Evolutionary conservation across 1,140 invertebrate species (phyloP).

Genomic region (Sinonovacula constricta): DNA sequence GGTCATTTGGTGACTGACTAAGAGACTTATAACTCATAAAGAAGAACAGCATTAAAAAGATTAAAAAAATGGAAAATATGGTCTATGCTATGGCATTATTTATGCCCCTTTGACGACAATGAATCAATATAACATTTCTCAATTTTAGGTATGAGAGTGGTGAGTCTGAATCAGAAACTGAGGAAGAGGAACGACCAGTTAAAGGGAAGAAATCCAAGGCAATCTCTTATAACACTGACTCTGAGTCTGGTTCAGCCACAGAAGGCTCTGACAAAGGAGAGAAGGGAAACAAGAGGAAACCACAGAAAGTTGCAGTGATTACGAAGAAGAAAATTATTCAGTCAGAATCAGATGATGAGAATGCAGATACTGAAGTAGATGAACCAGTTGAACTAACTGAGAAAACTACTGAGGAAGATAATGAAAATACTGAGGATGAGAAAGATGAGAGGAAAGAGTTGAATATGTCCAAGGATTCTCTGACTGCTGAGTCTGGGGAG

Average conservation of each 20-base stretch:
- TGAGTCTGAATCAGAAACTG: too few species aligned
- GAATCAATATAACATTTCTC: too few species aligned
- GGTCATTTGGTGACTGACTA: too few species aligned
- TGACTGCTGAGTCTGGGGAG: neutral
- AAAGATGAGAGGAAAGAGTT: conserved; percentile 3
- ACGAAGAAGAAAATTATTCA: conserved; percentile 57
- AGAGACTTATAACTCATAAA: too few species aligned
- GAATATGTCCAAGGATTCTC: neutral
- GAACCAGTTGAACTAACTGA: conserved; percentile 17
- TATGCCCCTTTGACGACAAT: too few species aligned
- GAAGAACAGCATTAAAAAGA: too few species aligned
- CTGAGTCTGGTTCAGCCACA: conserved; percentile 38
- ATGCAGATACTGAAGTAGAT: conserved; percentile 12
- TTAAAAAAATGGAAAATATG: too few species aligned
- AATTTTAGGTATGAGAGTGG: too few species aligned
- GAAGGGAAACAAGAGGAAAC: conserved; percentile 31
- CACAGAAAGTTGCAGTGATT: conserved; percentile 7
- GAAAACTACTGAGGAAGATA: conserved; percentile 29
- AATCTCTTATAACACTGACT: conserved; percentile 31
- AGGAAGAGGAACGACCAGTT: too few species aligned
- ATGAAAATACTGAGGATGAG: conserved; percentile 31
- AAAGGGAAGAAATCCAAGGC: neutral
- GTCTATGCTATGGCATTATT: too few species aligned
- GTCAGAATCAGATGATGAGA: conserved; percentile 52
- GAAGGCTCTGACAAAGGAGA: conserved; percentile 39